Conservation (phyloP, 2,888 invertebrate species). For the Microdon myrmicae region DNA sequence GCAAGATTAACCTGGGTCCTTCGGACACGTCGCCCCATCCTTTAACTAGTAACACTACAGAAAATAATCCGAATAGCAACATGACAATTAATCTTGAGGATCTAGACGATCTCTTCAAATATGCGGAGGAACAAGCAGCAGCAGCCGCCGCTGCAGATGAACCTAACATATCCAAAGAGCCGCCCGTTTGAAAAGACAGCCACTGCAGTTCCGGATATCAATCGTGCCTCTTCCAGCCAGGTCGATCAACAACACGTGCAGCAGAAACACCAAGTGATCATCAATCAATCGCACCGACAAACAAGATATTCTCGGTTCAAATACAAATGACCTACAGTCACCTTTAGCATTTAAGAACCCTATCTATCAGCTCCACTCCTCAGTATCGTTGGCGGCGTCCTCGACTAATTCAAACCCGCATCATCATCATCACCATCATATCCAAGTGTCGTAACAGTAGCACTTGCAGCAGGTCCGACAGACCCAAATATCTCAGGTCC, state of each 20-base stretch:
- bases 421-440: slow-evolving; percentile 55
- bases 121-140: slow-evolving; percentile 76
- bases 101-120: slow-evolving; percentile 76
- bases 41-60: slow-evolving; percentile 56
- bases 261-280: slow-evolving; percentile 29
- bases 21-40: slow-evolving; percentile 59
- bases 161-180: slow-evolving; percentile 60
- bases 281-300: slow-evolving; percentile 36
- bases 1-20: slow-evolving; percentile 63
- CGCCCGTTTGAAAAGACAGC: slow-evolving; percentile 74
- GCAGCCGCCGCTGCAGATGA: slow-evolving; percentile 57
- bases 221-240: slow-evolving; percentile 87
- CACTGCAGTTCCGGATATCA: slow-evolving; percentile 89
- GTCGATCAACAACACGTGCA: slow-evolving; percentile 70
- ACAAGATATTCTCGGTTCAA: slow-evolving; percentile 14
- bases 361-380: slow-evolving; percentile 78
- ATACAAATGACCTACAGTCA: slow-evolving; percentile 34
- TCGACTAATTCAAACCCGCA: slow-evolving; percentile 56
- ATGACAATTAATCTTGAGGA: slow-evolving; percentile 76
- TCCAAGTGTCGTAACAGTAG: slow-evolving; percentile 54
- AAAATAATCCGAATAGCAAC: slow-evolving; percentile 66
- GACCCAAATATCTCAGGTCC: slow-evolving; percentile 52
- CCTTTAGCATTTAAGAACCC: slow-evolving; percentile 86
- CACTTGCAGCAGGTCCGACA: slow-evolving; percentile 45
- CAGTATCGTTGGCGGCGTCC: slow-evolving; percentile 47